phyloP scores from a whole-genome alignment of 2,113 vertebrate genomes.

The Lathamus discolor region DNA sequence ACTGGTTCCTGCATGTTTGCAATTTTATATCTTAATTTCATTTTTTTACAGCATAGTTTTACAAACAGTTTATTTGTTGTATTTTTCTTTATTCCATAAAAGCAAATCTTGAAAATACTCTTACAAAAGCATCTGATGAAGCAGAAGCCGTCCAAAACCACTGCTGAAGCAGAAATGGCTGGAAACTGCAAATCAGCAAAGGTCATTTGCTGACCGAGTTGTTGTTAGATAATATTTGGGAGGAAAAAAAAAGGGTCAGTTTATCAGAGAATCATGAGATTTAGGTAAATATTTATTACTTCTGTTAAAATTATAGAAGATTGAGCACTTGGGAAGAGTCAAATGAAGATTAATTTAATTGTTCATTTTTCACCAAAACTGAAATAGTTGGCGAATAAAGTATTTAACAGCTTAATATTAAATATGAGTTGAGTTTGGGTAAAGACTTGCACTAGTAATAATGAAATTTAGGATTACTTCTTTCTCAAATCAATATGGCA shows the following conservation, averaged over 20 bases:
- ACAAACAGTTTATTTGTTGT: not conserved
- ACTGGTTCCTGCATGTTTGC: slow-evolving; percentile 50
- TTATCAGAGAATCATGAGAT: not conserved
- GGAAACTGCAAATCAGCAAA: slow-evolving; percentile 13
- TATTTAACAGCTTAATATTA: not conserved
- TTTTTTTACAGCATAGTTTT: not conserved
- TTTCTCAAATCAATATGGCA: not conserved
- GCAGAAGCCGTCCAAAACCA: not conserved
- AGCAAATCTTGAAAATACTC: not conserved
- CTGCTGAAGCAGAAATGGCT: slow-evolving; percentile 39
- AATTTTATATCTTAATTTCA: slow-evolving; percentile 25
- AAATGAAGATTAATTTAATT: not conserved
- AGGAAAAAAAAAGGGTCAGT: not conserved
- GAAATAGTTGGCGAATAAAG: not conserved
- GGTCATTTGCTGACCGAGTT: not conserved
- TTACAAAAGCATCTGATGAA: not conserved
- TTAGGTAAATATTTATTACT: not conserved
- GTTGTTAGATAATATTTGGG: not conserved
- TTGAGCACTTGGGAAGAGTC: not conserved
- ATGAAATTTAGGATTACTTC: not conserved
- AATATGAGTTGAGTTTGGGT: not conserved
- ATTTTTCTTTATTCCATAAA: not conserved
- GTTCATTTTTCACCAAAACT: not conserved
- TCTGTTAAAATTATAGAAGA: not conserved
- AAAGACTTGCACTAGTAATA: not conserved